phyloP scores from a whole-genome alignment of 2,888 invertebrate species.

The Xanthorhoe spadicearia region DNA sequence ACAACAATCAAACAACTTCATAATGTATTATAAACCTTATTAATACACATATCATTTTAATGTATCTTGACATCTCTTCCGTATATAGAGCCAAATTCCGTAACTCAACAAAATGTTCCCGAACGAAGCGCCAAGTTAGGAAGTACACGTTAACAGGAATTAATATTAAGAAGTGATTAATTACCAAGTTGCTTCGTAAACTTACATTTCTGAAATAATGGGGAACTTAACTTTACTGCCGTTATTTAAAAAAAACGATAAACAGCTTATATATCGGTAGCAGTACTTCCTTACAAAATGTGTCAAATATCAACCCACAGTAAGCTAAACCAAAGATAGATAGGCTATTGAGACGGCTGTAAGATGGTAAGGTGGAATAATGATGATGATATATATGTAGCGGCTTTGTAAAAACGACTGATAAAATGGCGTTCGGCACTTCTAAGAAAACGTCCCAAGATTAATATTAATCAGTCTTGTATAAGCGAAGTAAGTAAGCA shows the following conservation, averaged over 20 bases:
- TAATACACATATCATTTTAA: background rate
- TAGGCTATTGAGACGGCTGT: too few species aligned
- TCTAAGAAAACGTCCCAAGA: constrained; percentile 8
- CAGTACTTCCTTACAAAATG: too few species aligned
- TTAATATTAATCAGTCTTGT: constrained; percentile 34
- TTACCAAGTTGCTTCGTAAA: constrained; percentile 47
- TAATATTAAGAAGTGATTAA: constrained; percentile 71
- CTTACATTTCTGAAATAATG: background rate
- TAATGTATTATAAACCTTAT: too few species aligned
- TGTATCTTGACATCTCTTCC: background rate
- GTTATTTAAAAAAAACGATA: too few species aligned
- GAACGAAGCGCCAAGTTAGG: constrained; percentile 37
- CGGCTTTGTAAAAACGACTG: background rate
- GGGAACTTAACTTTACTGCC: background rate
- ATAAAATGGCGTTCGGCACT: background rate
- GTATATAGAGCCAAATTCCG: constrained; percentile 16
- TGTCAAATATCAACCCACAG: too few species aligned
- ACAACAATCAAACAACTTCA: too few species aligned
- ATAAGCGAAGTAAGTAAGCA: constrained; percentile 24
- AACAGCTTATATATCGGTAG: too few species aligned
- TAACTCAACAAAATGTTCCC: constrained; percentile 18
- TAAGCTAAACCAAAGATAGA: too few species aligned
- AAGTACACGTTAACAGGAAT: constrained; percentile 42
- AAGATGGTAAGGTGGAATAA: too few species aligned
- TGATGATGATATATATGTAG: background rate